Percentiles rank a stretch among this genome's conserved stretches.
Conservation (phyloP, 2,797 vertebrate genomes). For the Pipistrellus nathusii region DNA sequence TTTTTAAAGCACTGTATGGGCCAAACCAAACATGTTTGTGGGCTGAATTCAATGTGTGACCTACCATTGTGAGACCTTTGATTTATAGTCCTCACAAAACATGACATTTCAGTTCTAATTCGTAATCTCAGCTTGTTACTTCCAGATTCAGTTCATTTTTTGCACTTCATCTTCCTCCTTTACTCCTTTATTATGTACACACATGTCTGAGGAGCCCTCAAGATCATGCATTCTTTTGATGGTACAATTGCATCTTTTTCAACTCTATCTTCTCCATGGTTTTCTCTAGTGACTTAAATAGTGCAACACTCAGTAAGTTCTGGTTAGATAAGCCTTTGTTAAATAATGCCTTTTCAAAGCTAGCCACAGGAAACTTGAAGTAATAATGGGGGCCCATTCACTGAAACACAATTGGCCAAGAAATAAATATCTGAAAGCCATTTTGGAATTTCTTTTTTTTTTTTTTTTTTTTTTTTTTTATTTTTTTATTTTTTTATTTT, state of each 20-base stretch:
- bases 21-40: slow-evolving; percentile 79
- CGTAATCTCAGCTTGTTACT: slow-evolving; percentile 53
- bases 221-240: not conserved
- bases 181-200: not conserved
- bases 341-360: not conserved
- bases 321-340: slow-evolving; percentile 9
- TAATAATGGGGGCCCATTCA: not conserved
- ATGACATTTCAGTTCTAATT: slow-evolving; percentile 73
- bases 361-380: not conserved
- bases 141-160: slow-evolving; percentile 52
- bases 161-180: not conserved
- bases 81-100: slow-evolving; percentile 76
- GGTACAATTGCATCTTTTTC: not conserved
- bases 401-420: slow-evolving; percentile 37
- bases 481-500: too few relatives aligned
- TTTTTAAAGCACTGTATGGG: slow-evolving; percentile 76
- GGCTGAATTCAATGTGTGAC: slow-evolving; percentile 73
- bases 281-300: not conserved
- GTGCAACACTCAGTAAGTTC: not conserved
- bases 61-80: slow-evolving; percentile 72
- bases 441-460: slow-evolving; percentile 27
- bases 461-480: too few relatives aligned
- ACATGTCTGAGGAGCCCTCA: not conserved
- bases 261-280: not conserved
- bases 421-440: slow-evolving; percentile 5